These are phyloP conservation scores for Flexamia atlantica DNA, from an alignment of 2,888 invertebrate genomes.

Conservation along the genomic window DNA sequence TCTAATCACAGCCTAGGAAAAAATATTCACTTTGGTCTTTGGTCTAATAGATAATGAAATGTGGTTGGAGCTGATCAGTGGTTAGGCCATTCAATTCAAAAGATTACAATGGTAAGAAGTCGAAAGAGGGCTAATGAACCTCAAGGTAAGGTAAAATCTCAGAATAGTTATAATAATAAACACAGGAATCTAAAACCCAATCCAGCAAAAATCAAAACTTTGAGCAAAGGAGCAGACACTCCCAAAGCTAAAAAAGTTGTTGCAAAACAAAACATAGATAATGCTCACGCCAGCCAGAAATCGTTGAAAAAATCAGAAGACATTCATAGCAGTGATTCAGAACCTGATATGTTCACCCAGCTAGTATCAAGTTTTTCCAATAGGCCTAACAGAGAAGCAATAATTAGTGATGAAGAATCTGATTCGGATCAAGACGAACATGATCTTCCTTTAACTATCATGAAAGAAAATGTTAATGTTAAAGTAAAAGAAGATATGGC, in stretches of 20 bases:
- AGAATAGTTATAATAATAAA: neutral
- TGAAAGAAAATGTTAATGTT: neutral
- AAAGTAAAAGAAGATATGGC: neutral
- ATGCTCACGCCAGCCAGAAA: neutral
- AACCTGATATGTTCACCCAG: constrained; percentile 39
- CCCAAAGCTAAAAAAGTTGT: neutral
- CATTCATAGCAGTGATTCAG: constrained; percentile 7
- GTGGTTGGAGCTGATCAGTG: too few relatives aligned
- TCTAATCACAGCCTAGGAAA: too few relatives aligned
- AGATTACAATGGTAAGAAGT: neutral
- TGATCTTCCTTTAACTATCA: neutral
- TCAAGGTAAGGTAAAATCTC: neutral
- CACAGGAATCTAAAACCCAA: neutral
- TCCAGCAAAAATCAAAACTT: neutral
- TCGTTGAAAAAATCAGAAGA: neutral
- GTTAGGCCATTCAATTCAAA: too few relatives aligned
- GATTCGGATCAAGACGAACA: neutral
- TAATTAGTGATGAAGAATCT: constrained; percentile 37
- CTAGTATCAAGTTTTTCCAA: constrained; percentile 30
- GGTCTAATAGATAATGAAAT: too few relatives aligned
- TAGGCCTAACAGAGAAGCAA: neutral
- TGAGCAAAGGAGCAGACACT: neutral
- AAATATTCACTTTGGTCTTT: too few relatives aligned
- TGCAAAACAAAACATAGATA: neutral
- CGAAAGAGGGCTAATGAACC: neutral